Evolutionary conservation across 2,797 vertebrate genomes (phyloP), one percentile per base, ranked within the genome.

Genomic region (Catharus ustulatus): DNA sequence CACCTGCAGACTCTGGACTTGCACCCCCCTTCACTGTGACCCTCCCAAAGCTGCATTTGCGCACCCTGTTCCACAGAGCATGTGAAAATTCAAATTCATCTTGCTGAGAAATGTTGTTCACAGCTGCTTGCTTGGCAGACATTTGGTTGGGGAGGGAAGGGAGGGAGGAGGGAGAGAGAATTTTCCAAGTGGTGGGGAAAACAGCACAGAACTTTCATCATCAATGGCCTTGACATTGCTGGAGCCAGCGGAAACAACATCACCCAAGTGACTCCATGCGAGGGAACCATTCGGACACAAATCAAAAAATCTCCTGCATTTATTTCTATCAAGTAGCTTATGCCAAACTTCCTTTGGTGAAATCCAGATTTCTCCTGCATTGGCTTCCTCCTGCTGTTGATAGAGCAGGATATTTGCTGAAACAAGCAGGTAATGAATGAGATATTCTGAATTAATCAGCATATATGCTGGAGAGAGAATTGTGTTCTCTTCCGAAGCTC

Each of bases 61-160:
- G 68, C 32, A 51, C 84, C 52, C 82, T 81, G 73, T 77, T 89
- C 46, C 73, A 81, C 29, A n/a, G 63, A 63, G 55, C 77, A 74
- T 48, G 62, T 62, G 62, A 87, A 93, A 87, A 76, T 43, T 59
- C 54, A 86, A 43, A 93, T 77, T 75, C 76, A 55, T 89, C 90
- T 87, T 72, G 68, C 86, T 89, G 92, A 92, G 91, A 94, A 86
- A 54, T 92, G 95, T 51, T 89, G 74, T 49, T 91, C 74, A 74
- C 96, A 97, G 96, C 93, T 96, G 97, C 94, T 92, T 59, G 52
- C 73, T 95, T 96, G 95, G 95, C 94, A 96, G 59, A 24, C 71
- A 78, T 87, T 73, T 79, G 34, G 43, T 3, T 51, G 51, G 15
- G 11, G 29, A 42, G 48, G 16, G 57, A 40, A 27, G 15, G 11